A percentile compares a stretch with the other conserved stretches of the same genome.
Evolutionary conservation across 1,140 invertebrate species (phyloP).

Genomic region (Camponotus vicinus): DNA sequence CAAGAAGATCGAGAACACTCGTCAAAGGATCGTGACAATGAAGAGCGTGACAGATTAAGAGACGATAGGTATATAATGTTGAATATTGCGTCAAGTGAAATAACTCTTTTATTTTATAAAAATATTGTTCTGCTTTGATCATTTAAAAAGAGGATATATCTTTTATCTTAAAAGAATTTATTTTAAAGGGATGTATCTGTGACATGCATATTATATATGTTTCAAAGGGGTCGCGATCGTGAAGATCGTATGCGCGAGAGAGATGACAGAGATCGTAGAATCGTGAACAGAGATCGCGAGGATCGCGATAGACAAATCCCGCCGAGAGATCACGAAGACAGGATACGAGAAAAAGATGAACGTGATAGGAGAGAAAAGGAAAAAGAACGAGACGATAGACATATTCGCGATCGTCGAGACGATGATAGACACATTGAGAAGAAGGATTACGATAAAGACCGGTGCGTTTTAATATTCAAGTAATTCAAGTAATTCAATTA

Average conservation of each 20-base stretch:
- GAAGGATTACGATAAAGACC: slow-evolving; percentile 83
- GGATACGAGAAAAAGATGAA: slow-evolving; percentile 81
- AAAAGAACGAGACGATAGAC: slow-evolving; percentile 82
- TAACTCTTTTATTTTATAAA: neutral
- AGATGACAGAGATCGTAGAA: slow-evolving; percentile 80
- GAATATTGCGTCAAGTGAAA: neutral
- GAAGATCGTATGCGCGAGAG: slow-evolving; percentile 80
- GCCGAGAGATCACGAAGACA: slow-evolving; percentile 79
- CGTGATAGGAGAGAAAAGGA: slow-evolving; percentile 82
- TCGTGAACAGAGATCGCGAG: slow-evolving; percentile 72
- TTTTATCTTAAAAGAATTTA: too few relatives aligned
- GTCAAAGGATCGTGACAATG: slow-evolving; percentile 80
- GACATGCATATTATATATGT: slow-evolving; percentile 6
- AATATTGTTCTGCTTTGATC: neutral
- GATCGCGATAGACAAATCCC: slow-evolving; percentile 69
- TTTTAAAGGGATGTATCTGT: neutral
- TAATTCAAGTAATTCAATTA: too few relatives aligned
- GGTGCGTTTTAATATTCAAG: slow-evolving; percentile 68
- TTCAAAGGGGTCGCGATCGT: slow-evolving; percentile 77
- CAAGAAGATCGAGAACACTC: slow-evolving; percentile 79
- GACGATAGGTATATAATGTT: slow-evolving; percentile 79
- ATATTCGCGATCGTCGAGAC: slow-evolving; percentile 79
- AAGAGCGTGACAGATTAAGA: slow-evolving; percentile 80
- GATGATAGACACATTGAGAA: slow-evolving; percentile 79
- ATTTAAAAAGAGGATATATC: slow-evolving; percentile 19